phyloP scores from a whole-genome alignment of 2,113 vertebrate genomes.

The Muntiacus reevesi region DNA sequence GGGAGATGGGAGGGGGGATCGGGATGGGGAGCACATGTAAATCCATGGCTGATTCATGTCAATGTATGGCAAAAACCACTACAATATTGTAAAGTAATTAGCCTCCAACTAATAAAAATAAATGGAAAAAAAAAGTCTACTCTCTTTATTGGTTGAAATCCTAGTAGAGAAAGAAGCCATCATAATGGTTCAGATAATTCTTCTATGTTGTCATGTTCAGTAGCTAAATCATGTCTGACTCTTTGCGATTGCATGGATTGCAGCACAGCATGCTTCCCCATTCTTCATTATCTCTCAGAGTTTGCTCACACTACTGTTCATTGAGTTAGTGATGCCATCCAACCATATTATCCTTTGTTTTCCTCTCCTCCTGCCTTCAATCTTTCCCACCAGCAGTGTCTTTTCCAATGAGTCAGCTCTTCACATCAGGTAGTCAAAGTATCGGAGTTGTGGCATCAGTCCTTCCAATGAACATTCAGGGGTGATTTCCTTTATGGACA shows the following conservation, averaged over 20 bases:
- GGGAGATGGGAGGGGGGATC: rapidly evolving
- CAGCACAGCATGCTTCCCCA: neutral
- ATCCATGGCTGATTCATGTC: no score
- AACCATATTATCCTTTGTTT: neutral
- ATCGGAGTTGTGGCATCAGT: neutral
- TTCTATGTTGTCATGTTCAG: neutral
- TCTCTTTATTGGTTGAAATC: neutral
- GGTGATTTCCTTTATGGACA: neutral
- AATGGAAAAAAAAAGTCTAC: neutral
- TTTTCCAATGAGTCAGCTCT: neutral
- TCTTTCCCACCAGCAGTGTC: neutral
- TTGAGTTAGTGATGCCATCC: neutral
- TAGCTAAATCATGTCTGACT: neutral
- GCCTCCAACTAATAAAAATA: no score
- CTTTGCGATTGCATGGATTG: neutral
- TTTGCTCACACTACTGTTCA: neutral
- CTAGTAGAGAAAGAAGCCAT: neutral
- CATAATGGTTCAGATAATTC: neutral
- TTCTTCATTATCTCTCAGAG: neutral
- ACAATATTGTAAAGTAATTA: no score
- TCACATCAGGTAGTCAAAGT: neutral
- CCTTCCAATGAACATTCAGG: neutral
- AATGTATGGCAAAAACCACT: no score
- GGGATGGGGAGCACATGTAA: no score
- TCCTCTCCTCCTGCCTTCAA: neutral